Conservation (phyloP, 2,113 vertebrate genomes). For the Leptobrachium ailaonicum region DNA sequence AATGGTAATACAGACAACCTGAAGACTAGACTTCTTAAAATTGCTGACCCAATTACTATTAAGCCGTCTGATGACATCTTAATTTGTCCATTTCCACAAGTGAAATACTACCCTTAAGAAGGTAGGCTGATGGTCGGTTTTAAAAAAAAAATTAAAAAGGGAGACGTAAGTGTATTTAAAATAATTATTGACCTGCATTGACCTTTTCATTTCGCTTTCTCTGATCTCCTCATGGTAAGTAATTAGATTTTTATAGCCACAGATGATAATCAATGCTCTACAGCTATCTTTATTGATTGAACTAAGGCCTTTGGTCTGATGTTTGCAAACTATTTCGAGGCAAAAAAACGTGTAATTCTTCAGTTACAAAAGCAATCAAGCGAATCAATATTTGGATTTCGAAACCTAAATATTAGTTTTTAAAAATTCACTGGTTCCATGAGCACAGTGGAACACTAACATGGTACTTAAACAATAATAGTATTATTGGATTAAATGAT, state of each 20-base stretch:
- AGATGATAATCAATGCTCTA: constrained; percentile 62
- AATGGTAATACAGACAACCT: constrained; percentile 62
- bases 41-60: constrained; percentile 64
- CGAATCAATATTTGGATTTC: neutral
- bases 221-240: constrained; percentile 60
- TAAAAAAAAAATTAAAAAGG: constrained; percentile 22
- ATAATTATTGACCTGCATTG: constrained; percentile 64
- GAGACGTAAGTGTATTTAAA: constrained; percentile 66
- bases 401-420: neutral
- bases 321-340: constrained; percentile 57
- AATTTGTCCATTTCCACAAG: constrained; percentile 63
- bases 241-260: constrained; percentile 67
- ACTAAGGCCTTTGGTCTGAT: constrained; percentile 62
- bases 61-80: constrained; percentile 63
- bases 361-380: constrained; percentile 32
- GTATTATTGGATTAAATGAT: too few species aligned
- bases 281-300: constrained; percentile 62
- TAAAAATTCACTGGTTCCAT: neutral
- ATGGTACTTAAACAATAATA: too few species aligned
- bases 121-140: constrained; percentile 46
- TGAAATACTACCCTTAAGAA: constrained; percentile 56
- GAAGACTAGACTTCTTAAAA: constrained; percentile 62
- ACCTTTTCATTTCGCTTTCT: constrained; percentile 61
- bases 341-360: constrained; percentile 28
- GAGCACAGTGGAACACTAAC: too few species aligned